These are phyloP conservation scores for Salpingus planirostris DNA, from an alignment of 2,888 invertebrate genomes.

Conservation along the genomic window DNA sequence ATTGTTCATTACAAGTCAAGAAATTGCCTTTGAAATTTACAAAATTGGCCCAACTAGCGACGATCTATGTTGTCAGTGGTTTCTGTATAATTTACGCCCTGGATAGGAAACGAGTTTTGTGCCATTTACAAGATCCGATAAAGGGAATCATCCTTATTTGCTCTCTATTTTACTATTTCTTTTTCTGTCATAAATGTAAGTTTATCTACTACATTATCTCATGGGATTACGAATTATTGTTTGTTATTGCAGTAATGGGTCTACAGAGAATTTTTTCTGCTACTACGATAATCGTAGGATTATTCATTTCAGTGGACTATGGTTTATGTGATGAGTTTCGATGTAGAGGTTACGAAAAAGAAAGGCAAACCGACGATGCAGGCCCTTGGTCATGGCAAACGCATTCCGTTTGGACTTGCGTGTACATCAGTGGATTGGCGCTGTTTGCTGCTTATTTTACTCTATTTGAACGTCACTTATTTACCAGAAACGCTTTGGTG, in stretches of 20 bases:
- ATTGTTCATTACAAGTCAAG: constrained; percentile 25
- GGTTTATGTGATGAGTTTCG: constrained; percentile 53
- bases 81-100: constrained; percentile 44
- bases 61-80: constrained; percentile 42
- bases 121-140: constrained; percentile 54
- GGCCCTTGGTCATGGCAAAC: constrained; percentile 45
- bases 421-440: constrained; percentile 47
- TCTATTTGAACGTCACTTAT: constrained; percentile 40
- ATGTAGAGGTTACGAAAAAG: constrained; percentile 46
- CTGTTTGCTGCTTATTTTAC: constrained; percentile 47
- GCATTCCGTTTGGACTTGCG: constrained; percentile 48
- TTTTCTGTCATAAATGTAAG: constrained; percentile 52
- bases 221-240: constrained; percentile 2
- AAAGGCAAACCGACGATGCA: constrained; percentile 35
- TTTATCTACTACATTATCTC: no score
- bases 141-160: constrained; percentile 50
- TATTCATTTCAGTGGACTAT: constrained; percentile 53
- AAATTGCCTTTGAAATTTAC: constrained; percentile 38
- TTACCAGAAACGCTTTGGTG: constrained; percentile 27
- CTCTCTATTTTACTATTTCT: constrained; percentile 50
- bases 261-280: constrained; percentile 50
- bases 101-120: constrained; percentile 48
- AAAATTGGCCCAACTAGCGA: constrained; percentile 39
- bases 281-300: constrained; percentile 51
- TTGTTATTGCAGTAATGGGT: constrained; percentile 46